Conservation (phyloP, 1,140 invertebrate genomes). For the Yoshiicerus persimilis region DNA sequence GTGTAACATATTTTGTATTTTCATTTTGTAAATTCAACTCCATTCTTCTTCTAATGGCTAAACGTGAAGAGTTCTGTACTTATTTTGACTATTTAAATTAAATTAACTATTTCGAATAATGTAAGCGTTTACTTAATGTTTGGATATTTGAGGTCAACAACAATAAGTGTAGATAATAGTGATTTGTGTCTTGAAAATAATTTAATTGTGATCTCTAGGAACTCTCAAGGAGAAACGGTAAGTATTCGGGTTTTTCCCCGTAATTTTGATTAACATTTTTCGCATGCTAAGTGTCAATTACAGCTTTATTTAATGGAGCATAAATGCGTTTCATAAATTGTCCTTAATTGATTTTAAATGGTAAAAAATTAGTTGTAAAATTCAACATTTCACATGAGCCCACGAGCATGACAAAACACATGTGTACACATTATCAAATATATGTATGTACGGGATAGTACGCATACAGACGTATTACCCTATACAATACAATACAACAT, state of each 20-base stretch:
- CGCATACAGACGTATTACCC: neutral
- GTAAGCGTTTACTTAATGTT: neutral
- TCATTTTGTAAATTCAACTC: conserved; percentile 8
- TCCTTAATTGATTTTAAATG: neutral
- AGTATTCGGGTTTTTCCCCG: neutral
- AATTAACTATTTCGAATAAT: neutral
- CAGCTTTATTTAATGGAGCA: neutral
- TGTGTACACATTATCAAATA: neutral
- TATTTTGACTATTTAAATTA: neutral
- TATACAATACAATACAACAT: too few species aligned
- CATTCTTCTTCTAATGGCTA: neutral
- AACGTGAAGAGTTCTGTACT: neutral
- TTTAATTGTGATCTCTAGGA: neutral
- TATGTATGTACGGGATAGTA: neutral
- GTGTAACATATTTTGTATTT: conserved; percentile 5
- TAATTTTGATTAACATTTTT: neutral
- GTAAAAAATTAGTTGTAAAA: neutral
- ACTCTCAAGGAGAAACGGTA: neutral
- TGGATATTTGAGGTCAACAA: neutral
- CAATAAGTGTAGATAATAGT: neutral
- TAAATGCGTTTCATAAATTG: neutral
- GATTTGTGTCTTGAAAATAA: neutral
- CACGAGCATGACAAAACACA: neutral
- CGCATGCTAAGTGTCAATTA: neutral
- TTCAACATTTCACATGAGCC: neutral